Evolutionary conservation across 2,797 vertebrate species (phyloP), one percentile per base, ranked within the genome.

Genomic region (Phylloscopus collybita): DNA sequence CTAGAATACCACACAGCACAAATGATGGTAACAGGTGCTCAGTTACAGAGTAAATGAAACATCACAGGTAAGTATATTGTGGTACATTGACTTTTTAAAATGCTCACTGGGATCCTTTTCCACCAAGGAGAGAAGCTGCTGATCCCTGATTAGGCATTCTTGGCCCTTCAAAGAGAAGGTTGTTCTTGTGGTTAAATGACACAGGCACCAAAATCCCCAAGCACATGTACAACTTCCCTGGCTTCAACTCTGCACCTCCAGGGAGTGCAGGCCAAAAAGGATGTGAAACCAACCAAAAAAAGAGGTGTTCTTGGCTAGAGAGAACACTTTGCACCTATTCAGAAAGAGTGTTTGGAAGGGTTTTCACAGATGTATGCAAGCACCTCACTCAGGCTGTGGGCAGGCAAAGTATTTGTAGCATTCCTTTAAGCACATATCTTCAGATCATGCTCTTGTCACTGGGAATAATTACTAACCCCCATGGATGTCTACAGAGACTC

Each of bases 361-460:
- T 96, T 96, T 96, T 94, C 95, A 95, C 93, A 91, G 93, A 87
- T 70, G 80, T 61, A 95, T 88, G 93, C 81, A 96, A 96, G 81
- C 69, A 85, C 75, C 71, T 95, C 91, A 90, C 75, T 93, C 70
- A 73, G 62, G 74, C 86, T 90, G 90, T 25, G 79, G 91, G 75
- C 45, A 89, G 69, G 83, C 34, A 10, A 70, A 71, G 71, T 30
- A 85, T 89, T 64, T 96, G 71, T 70, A 86, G 76, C 42, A 71
- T 86, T 90, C 61, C 80, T 88, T 83, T 44, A 67, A 79, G 80
- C 21, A 30, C 8, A 13, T 62, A 72, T 47, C 54, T 95, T 79
- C 92, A 92, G 90, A 95, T 73, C 91, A 79, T 44, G 78, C 25
- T 45, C 25, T 74, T 93, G 82, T 92, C 80, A 73, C 29, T 74